These are phyloP conservation scores for Salarias fasciatus DNA, from an alignment of 2,797 vertebrate genomes.

Conservation along the genomic window DNA sequence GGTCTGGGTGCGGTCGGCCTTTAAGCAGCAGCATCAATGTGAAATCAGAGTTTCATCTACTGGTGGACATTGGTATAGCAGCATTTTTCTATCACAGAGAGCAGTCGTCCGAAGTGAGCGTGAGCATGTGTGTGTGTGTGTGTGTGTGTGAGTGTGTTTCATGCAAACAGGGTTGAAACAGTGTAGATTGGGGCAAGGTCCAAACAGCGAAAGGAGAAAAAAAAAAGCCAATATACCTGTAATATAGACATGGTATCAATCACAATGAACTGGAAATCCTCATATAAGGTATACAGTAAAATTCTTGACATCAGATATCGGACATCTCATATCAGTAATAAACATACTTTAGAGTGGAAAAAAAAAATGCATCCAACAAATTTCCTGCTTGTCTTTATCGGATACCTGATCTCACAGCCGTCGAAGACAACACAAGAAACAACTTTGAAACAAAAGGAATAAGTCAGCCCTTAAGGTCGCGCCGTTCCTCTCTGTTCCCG, in stretches of 20 bases:
- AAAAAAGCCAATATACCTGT: constrained; percentile 37
- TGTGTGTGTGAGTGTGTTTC: constrained; percentile 31
- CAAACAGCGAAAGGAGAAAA: constrained; percentile 48
- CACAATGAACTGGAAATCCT: constrained; percentile 50
- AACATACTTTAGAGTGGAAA: constrained; percentile 46
- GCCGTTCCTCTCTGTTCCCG: constrained; percentile 65
- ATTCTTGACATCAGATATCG: constrained; percentile 72
- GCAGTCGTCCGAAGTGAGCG: constrained; percentile 40
- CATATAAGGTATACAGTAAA: constrained; percentile 58
- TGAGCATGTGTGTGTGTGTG: constrained; percentile 8
- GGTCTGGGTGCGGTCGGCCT: constrained; percentile 30
- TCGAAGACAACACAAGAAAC: constrained; percentile 43
- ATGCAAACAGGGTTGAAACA: constrained; percentile 44
- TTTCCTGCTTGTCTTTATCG: constrained; percentile 30
- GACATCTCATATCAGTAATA: constrained; percentile 66
- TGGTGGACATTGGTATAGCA: constrained; percentile 63
- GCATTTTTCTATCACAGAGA: constrained; percentile 50
- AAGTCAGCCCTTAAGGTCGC: constrained; percentile 77
- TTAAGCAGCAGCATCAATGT: constrained; percentile 35
- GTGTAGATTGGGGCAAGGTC: constrained; percentile 26
- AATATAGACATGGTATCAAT: constrained; percentile 34
- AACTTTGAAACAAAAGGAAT: constrained; percentile 57
- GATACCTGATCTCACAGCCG: constrained; percentile 70
- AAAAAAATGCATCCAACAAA: constrained; percentile 39
- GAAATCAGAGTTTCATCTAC: constrained; percentile 65